Base-by-base conservation (phyloP, 1,140 invertebrate genomes). In the Ostrea edulis region DNA sequence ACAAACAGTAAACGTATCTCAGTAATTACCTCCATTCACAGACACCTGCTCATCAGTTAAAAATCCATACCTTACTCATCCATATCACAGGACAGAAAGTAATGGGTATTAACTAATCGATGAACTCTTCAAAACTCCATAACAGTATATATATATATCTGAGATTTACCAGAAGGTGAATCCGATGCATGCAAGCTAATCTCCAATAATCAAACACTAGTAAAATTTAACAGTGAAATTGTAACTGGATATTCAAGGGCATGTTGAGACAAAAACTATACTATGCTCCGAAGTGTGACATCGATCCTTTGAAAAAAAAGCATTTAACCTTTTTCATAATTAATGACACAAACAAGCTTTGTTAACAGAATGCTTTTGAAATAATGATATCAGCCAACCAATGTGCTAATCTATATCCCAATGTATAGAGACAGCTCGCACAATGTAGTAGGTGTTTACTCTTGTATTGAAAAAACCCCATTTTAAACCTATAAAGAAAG, bases 261-360 rank as follows among this genome's bases (percentile, higher is more conserved):
- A 71, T 71, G 68, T 71, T 71, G 11, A 71, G 68, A 71, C 68
- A 9, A 29, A 29, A 11, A 22, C 25, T 71, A 29, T 7, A 11
- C 25, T 9, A 25, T 71, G 68, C 68, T 71, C 8, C 35, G 25
- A 71, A 25, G 68, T 71, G 29, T 71, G 68, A 71, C 68, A 71
- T 71, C 3, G 68, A 71, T 71, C 25, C 29, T 35, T 71, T 35
- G 29, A 9, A 44, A 14, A 29, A 29, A 22, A 71, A 12, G 25
- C 68, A 71, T 35, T 71, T 25, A 71, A 71, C 68, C 22, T 71
- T n/a, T 62, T 62, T 71, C 68, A 71, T 71, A 71, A 71, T 71
- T 71, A 71, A 71, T 71, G 68, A 71, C 29, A 35, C 68, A 71
- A 71, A 71, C 25, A 29, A 29, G 29, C 25, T 71, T 8, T 71